phyloP scores from a whole-genome alignment of 2,888 invertebrate genomes.

The Athripsodes cinereus region DNA sequence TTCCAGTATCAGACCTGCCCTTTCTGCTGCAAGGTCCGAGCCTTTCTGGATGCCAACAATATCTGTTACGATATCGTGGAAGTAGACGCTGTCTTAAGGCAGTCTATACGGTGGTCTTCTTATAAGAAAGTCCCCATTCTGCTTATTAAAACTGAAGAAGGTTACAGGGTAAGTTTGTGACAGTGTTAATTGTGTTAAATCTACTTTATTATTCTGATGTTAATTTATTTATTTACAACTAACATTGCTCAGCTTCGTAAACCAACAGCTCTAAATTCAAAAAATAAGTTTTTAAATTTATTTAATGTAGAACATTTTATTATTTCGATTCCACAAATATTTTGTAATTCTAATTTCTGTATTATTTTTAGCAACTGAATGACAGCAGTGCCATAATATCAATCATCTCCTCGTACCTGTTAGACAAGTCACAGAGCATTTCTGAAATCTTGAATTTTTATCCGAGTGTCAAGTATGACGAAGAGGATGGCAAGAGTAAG shows the following conservation, averaged over 20 bases:
- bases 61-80: conserved; percentile 94
- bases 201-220: no score
- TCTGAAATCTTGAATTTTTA: conserved; percentile 70
- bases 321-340: no score
- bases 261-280: no score
- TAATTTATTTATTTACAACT: no score
- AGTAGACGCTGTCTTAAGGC: conserved; percentile 91
- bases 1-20: conserved; percentile 98
- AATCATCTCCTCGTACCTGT: conserved; percentile 69
- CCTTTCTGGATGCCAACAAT: conserved; percentile 87
- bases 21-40: conserved; percentile 92
- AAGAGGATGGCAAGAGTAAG: conserved; percentile 60
- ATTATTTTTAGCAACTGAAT: conserved; percentile 65
- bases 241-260: no score
- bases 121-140: conserved; percentile 95
- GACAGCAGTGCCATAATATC: conserved; percentile 96
- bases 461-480: conserved; percentile 62
- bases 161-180: conserved; percentile 59
- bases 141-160: conserved; percentile 64
- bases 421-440: conserved; percentile 54
- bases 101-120: conserved; percentile 86
- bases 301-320: no score
- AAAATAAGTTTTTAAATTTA: no score
- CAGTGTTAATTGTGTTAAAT: no score
- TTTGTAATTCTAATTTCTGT: no score